A percentile compares a stretch with the other conserved stretches of the same genome.
These are phyloP conservation scores for Emys orbicularis DNA, from an alignment of 2,797 vertebrate species.

Conservation along the genomic window DNA sequence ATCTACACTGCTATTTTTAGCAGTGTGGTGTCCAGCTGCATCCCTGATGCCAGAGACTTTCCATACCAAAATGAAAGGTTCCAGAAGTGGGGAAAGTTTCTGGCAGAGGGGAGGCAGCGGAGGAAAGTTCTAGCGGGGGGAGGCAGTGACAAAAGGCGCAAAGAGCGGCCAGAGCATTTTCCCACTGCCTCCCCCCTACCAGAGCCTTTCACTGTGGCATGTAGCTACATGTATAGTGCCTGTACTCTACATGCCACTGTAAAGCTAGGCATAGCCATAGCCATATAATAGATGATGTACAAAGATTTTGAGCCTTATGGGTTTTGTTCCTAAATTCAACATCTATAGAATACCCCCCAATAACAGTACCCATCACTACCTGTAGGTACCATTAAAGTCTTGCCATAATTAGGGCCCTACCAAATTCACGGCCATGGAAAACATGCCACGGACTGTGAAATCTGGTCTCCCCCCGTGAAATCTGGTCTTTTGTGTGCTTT, in stretches of 20 bases:
- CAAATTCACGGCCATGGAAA: no score
- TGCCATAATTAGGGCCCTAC: not conserved
- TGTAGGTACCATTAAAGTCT: not conserved
- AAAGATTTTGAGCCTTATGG: not conserved
- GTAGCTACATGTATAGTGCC: not conserved
- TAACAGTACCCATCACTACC: rapidly evolving
- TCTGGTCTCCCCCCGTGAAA: no score
- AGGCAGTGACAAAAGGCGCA: not conserved
- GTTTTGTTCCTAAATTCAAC: not conserved
- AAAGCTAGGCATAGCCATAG: no score
- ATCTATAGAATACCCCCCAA: not conserved
- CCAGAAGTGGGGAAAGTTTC: not conserved
- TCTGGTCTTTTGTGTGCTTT: no score
- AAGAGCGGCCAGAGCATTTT: not conserved
- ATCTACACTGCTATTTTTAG: not conserved
- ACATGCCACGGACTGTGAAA: no score
- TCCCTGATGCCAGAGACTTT: not conserved
- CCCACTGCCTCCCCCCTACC: not conserved
- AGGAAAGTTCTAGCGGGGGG: not conserved
- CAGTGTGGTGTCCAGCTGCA: not conserved
- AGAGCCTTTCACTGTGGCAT: not conserved
- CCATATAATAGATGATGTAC: not conserved
- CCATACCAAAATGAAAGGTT: not conserved
- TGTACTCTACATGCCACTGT: not conserved
- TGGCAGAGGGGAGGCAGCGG: not conserved